Evolutionary conservation across 1,140 invertebrate genomes (phyloP), one percentile per base, ranked within the genome.

Genomic region (Sitophilus oryzae): DNA sequence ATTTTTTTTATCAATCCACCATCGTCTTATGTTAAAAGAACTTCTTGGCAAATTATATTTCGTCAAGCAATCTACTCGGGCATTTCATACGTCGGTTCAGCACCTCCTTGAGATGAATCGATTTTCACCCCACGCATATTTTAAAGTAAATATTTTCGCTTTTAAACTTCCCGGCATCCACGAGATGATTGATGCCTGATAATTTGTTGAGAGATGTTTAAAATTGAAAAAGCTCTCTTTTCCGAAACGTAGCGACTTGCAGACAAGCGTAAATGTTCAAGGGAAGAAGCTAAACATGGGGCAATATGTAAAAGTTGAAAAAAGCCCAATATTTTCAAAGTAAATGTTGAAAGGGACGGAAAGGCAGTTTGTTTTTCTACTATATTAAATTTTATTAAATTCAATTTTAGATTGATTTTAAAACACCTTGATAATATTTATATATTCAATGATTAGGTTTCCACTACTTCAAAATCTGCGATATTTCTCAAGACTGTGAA

Each of bases 131-230:
- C 45, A 46, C 45, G 16, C 44, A 54, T 54, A 48, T 54, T 54
- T 34, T 38, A 54, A 36, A 47, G 44, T 35, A 54, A 54, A 54
- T 54, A 54, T 54, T 54, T 54, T 54, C 44, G 43, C 52, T 47
- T 43, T 54, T 47, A 41, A 23, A 44, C 25, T 30, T 19, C 10
- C n/a, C 38, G 14, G 20, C 19, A 42, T 18, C 22, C 30, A 11
- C 25, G 9, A 25, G 51, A 54, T 54, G 52, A 54, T n/a, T 54
- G 52, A 54, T 54, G 52, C 44, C 25, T 56, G 58, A 59, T 59
- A 59, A 59, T 59, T 59, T 59, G 52, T 44, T 55, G 57, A 59
- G 46, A 50, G 51, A 54, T 54, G 42, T 59, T 54, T 55, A 52
- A 38, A 53, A 50, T 55, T 59, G 57, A 54, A 53, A 53, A 53